phyloP scores from a whole-genome alignment of 2,888 invertebrate genomes.

The Chrysolina oricalcia region DNA sequence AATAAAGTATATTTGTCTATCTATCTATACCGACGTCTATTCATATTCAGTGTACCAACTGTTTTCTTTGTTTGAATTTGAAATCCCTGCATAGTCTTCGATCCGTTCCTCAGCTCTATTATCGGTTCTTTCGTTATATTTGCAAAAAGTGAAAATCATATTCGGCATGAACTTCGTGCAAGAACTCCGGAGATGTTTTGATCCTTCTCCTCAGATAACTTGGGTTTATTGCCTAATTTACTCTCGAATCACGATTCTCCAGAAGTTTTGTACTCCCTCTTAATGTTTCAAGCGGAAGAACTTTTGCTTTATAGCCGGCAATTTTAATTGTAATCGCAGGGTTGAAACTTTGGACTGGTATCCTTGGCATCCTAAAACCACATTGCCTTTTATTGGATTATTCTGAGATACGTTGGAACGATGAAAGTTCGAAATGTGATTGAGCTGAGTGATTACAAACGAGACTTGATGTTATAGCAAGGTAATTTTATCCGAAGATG shows the following conservation, averaged over 20 bases:
- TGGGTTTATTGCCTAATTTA: slow-evolving; percentile 35
- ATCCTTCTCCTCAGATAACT: slow-evolving; percentile 26
- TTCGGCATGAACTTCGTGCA: background rate
- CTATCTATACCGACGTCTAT: too few relatives aligned
- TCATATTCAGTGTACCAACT: too few relatives aligned
- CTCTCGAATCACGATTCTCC: slow-evolving; percentile 40
- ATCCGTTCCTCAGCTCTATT: background rate
- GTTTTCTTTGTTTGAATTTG: background rate
- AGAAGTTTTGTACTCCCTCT: slow-evolving; percentile 28
- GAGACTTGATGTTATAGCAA: too few relatives aligned
- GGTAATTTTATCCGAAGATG: too few relatives aligned
- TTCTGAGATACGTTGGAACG: too few relatives aligned
- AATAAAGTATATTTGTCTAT: too few relatives aligned
- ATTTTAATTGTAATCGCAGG: background rate
- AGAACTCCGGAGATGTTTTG: background rate
- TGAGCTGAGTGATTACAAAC: too few relatives aligned
- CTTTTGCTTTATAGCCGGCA: slow-evolving; percentile 5
- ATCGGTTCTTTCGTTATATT: too few relatives aligned
- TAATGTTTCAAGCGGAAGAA: slow-evolving; percentile 33
- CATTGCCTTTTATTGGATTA: background rate
- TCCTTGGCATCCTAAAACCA: background rate
- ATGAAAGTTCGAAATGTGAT: too few relatives aligned
- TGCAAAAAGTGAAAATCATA: background rate
- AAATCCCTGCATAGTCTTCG: background rate
- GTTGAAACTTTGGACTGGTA: background rate